These are phyloP conservation scores for Oxyura jamaicensis DNA, from an alignment of 2,113 vertebrate species.

Conservation along the genomic window DNA sequence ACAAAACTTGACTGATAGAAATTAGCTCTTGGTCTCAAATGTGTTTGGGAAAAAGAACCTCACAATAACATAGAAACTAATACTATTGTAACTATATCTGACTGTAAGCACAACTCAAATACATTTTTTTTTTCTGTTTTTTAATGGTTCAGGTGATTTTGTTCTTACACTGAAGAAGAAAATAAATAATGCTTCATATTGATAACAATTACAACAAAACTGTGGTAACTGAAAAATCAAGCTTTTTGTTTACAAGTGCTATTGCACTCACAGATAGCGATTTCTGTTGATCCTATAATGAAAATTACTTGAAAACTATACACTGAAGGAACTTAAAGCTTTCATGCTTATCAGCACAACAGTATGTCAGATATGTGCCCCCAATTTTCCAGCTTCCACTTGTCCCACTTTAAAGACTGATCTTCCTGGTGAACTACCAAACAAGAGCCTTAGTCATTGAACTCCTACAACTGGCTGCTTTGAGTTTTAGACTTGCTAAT, in stretches of 20 bases:
- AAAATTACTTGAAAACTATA: background rate
- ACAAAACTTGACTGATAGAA: background rate
- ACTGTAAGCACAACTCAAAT: background rate
- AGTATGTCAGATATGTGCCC: background rate
- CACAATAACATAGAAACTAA: background rate
- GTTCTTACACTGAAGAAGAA: background rate
- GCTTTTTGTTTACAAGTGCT: background rate
- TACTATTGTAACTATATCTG: background rate
- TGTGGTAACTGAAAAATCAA: background rate
- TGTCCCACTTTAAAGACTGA: background rate
- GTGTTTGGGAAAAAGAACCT: background rate
- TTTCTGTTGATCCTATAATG: background rate
- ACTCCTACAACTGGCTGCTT: background rate
- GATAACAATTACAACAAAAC: background rate
- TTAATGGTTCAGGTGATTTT: background rate
- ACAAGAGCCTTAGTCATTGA: background rate
- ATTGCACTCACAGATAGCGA: background rate
- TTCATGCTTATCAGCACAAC: background rate
- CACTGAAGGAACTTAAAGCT: background rate
- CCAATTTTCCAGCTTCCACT: slow-evolving; percentile 18
- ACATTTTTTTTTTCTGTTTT: background rate
- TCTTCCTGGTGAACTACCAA: slow-evolving; percentile 16
- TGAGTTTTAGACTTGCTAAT: background rate
- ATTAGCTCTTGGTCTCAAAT: background rate
- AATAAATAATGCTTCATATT: background rate